Percentiles rank a stretch among this genome's conserved stretches.
These are phyloP conservation scores for Anguilla pacifica DNA, from an alignment of 2,797 vertebrate genomes.

Conservation along the genomic window DNA sequence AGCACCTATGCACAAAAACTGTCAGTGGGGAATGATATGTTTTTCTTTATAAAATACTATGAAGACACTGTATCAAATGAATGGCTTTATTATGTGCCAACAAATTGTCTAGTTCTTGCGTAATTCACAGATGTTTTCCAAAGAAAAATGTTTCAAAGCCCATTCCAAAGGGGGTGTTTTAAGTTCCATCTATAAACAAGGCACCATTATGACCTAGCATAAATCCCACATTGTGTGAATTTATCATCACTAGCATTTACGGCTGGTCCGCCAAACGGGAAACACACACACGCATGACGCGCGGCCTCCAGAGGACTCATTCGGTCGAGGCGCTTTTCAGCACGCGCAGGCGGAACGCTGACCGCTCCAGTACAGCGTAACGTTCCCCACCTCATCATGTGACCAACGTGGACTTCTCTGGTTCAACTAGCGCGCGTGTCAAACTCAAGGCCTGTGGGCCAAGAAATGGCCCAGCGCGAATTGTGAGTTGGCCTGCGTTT, in stretches of 20 bases:
- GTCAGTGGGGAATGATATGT: background rate
- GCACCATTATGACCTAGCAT: constrained; percentile 19
- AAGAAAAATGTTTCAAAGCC: constrained; percentile 29
- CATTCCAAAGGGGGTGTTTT: constrained; percentile 23
- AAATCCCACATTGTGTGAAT: background rate
- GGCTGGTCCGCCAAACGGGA: background rate
- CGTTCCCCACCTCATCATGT: background rate
- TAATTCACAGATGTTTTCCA: constrained; percentile 29
- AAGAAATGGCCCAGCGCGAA: too few species aligned
- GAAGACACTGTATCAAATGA: constrained; percentile 15
- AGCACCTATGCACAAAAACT: constrained; percentile 2
- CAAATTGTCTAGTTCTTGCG: constrained; percentile 9
- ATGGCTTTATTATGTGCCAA: constrained; percentile 33
- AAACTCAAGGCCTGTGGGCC: too few species aligned
- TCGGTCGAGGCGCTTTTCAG: background rate
- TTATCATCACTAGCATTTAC: too few species aligned
- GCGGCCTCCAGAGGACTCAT: too few species aligned
- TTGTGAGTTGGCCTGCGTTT: too few species aligned
- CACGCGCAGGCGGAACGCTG: background rate
- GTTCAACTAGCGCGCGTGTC: background rate
- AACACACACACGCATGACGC: background rate
- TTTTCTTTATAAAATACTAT: constrained; percentile 6
- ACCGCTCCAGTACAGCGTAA: too few species aligned
- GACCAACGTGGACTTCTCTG: background rate
- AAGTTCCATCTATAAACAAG: constrained; percentile 25